Evolutionary conservation across 2,888 invertebrate species (phyloP).

Genomic region (Mechanitis mazaeus): DNA sequence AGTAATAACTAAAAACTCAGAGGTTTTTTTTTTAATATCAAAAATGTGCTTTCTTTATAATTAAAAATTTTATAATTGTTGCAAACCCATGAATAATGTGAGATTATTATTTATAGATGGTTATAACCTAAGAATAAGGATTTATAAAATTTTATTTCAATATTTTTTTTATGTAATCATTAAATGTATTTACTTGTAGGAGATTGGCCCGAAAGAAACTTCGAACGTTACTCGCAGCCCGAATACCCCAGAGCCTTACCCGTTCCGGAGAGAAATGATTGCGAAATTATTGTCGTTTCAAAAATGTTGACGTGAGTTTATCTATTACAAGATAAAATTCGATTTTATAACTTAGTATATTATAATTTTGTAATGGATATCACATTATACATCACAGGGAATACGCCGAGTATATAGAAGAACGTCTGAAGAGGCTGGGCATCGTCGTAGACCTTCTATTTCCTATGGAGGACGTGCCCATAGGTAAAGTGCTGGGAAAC

Average conservation of each 20-base stretch:
- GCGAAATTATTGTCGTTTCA: constrained; percentile 92
- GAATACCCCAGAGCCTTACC: constrained; percentile 61
- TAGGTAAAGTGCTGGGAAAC: constrained; percentile 86
- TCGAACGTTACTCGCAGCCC: constrained; percentile 50
- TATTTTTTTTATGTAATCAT: no score
- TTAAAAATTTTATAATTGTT: no score
- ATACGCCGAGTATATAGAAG: constrained; percentile 93
- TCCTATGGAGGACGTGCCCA: constrained; percentile 92
- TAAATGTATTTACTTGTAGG: constrained; percentile 27
- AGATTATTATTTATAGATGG: no score
- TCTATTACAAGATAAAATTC: background rate
- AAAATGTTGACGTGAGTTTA: constrained; percentile 85
- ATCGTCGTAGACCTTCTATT: constrained; percentile 91
- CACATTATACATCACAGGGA: constrained; percentile 68
- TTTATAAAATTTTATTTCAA: no score
- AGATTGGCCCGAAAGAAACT: constrained; percentile 55
- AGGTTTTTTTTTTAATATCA: background rate
- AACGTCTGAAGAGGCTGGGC: constrained; percentile 84
- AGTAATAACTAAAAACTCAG: no score
- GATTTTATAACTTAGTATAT: background rate
- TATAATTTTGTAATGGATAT: background rate
- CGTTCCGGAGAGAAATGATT: constrained; percentile 85
- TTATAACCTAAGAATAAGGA: no score
- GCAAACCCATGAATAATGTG: no score
- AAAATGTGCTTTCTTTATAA: no score